Conservation (phyloP, 1,140 invertebrate species). For the Dysdera silvatica region DNA sequence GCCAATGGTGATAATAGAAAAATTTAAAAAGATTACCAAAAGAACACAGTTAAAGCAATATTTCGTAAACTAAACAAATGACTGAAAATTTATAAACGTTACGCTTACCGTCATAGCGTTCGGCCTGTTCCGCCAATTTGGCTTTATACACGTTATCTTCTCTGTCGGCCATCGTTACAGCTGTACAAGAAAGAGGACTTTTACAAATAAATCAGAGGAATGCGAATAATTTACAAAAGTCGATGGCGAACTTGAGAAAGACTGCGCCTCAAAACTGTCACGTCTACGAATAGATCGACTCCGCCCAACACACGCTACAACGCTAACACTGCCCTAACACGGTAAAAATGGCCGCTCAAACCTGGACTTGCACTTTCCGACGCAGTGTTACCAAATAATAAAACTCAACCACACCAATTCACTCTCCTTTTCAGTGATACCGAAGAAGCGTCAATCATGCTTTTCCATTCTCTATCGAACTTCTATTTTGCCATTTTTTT, state of each 20-base stretch:
- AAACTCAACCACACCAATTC: too few relatives aligned
- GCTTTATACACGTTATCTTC: slow-evolving; percentile 95
- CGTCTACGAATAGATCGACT: background rate
- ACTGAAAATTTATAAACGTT: too few relatives aligned
- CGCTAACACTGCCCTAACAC: slow-evolving; percentile 19
- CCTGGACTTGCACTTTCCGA: too few relatives aligned
- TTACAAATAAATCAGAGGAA: slow-evolving; percentile 5
- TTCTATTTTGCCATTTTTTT: too few relatives aligned
- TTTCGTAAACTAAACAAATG: too few relatives aligned
- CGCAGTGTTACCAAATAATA: too few relatives aligned
- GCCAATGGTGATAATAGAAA: too few relatives aligned
- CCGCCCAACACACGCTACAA: slow-evolving; percentile 28
- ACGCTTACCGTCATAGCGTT: slow-evolving; percentile 81
- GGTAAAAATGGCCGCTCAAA: slow-evolving; percentile 29
- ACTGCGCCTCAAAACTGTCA: background rate
- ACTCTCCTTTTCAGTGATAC: too few relatives aligned
- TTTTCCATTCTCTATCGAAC: too few relatives aligned
- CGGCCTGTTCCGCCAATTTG: slow-evolving; percentile 91
- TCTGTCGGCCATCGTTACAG: slow-evolving; percentile 56
- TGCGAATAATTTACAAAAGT: background rate
- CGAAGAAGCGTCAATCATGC: too few relatives aligned
- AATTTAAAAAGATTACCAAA: too few relatives aligned
- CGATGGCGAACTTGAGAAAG: slow-evolving; percentile 5
- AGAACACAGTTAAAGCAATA: too few relatives aligned
- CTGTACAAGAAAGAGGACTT: background rate